A percentile compares a stretch with the other conserved stretches of the same genome.
phyloP scores from a whole-genome alignment of 2,797 vertebrate genomes.

The Catostomus latipinnis region DNA sequence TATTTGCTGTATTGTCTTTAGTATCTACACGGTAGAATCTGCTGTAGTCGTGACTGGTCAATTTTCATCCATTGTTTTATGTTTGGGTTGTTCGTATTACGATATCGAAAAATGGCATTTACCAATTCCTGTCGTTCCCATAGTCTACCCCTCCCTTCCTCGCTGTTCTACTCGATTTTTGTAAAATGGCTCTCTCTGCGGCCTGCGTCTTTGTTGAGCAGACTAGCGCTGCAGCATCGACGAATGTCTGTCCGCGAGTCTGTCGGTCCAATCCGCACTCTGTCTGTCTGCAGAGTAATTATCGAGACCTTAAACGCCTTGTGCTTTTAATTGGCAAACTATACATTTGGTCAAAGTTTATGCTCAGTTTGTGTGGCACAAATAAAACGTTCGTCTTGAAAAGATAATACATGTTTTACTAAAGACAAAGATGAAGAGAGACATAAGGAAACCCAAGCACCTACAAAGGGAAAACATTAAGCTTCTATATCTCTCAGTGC shows the following conservation, averaged over 20 bases:
- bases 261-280: constrained; percentile 66
- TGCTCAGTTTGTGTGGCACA: no score
- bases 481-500: no score
- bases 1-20: constrained; percentile 72
- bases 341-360: no score
- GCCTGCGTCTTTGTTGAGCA: constrained; percentile 71
- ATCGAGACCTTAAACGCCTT: background rate
- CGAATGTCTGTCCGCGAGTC: constrained; percentile 70
- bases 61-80: constrained; percentile 49
- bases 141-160: constrained; percentile 63
- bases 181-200: constrained; percentile 72
- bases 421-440: no score
- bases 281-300: constrained; percentile 53
- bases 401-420: no score
- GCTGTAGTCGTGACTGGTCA: constrained; percentile 38
- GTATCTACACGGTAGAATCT: constrained; percentile 55
- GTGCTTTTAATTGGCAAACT: no score
- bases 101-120: constrained; percentile 65
- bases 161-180: constrained; percentile 57
- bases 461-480: no score
- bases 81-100: constrained; percentile 50
- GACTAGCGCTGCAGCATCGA: constrained; percentile 72
- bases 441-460: no score
- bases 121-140: constrained; percentile 61
- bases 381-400: no score